These are phyloP conservation scores for Botia kubotai DNA, from an alignment of 2,797 vertebrate genomes.

Conservation along the genomic window DNA sequence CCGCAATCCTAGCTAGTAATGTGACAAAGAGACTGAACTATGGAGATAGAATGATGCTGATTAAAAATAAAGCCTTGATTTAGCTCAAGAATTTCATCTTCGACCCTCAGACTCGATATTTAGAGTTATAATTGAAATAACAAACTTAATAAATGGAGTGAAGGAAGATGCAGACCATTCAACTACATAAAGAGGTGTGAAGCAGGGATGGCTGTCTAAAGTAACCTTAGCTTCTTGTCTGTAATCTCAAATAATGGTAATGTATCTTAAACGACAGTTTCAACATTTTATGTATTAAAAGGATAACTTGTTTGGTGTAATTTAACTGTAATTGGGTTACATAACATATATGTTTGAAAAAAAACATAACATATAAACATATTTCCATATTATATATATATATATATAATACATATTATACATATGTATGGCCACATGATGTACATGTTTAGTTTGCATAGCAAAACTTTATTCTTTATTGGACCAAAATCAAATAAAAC, in stretches of 20 bases:
- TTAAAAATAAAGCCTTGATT: neutral
- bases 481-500: too few relatives aligned
- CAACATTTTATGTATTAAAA: neutral
- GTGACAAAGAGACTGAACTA: neutral
- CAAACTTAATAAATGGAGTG: neutral
- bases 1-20: neutral
- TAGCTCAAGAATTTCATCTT: neutral
- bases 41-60: neutral
- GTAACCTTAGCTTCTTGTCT: neutral
- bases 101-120: neutral
- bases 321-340: too few relatives aligned
- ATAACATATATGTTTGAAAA: too few relatives aligned
- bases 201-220: neutral
- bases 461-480: too few relatives aligned
- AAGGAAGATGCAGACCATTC: neutral
- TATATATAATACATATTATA: too few relatives aligned
- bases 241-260: neutral
- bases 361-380: too few relatives aligned
- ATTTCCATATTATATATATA: too few relatives aligned
- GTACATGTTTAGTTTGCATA: too few relatives aligned
- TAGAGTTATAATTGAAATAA: neutral
- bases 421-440: too few relatives aligned
- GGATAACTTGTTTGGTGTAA: too few relatives aligned
- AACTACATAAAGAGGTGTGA: neutral
- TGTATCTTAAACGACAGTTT: neutral